Evolutionary conservation across 2,797 vertebrate species (phyloP).

Genomic region (Heliangelus exortis): DNA sequence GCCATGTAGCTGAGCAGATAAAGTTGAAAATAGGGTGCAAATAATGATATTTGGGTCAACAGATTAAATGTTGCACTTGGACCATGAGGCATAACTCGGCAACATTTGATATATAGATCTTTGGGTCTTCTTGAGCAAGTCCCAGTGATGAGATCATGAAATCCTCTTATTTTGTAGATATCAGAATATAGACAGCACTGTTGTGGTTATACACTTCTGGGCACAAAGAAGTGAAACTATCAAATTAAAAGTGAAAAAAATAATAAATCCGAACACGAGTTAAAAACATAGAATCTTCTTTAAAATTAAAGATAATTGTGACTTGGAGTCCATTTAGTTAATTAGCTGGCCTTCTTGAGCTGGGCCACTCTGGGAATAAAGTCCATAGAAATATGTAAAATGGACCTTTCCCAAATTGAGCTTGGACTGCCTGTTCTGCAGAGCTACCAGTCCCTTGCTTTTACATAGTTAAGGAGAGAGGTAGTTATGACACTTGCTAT

Average conservation of each 20-base stretch:
- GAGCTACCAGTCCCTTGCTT: background rate
- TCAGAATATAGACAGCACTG: background rate
- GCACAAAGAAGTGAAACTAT: background rate
- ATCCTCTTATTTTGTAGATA: background rate
- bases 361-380: background rate
- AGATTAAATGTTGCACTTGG: background rate
- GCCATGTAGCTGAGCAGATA: background rate
- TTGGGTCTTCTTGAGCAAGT: background rate
- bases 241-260: background rate
- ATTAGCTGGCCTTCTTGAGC: background rate
- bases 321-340: background rate
- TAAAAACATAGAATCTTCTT: background rate
- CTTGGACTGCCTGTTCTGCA: background rate
- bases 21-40: background rate
- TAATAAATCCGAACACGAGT: background rate
- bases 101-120: background rate
- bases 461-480: background rate
- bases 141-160: background rate
- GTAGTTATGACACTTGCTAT: background rate
- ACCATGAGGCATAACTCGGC: background rate
- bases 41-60: background rate
- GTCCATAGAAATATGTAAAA: background rate
- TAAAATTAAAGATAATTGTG: background rate
- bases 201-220: background rate
- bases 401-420: background rate